Percentiles rank a stretch among this genome's conserved stretches.
These are phyloP conservation scores for Amphimedon queenslandica DNA, from an alignment of 37 sponge, comb jelly and placozoan genomes.

Conservation along the genomic window DNA sequence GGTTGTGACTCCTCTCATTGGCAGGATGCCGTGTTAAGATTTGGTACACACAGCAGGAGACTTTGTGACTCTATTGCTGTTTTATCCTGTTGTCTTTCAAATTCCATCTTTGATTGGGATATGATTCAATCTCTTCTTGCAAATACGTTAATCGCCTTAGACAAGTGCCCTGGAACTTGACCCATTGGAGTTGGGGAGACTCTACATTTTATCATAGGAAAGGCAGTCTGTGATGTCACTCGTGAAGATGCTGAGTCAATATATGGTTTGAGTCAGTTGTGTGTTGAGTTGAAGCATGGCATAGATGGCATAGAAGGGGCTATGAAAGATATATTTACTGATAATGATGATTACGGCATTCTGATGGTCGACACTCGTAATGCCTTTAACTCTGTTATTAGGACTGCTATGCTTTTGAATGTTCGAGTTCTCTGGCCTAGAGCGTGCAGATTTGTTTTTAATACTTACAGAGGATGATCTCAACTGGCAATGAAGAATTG, in stretches of 20 bases:
- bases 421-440: too few relatives aligned
- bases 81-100: background rate
- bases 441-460: background rate
- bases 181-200: background rate
- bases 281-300: background rate
- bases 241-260: background rate
- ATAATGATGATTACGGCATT: background rate
- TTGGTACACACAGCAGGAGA: background rate
- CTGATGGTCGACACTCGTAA: background rate
- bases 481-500: too few relatives aligned
- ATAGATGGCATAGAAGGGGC: background rate
- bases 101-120: background rate
- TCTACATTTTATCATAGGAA: background rate
- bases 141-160: background rate
- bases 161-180: background rate
- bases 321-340: background rate
- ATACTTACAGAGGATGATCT: too few relatives aligned
- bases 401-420: too few relatives aligned
- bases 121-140: background rate
- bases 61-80: background rate
- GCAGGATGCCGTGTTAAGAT: too few relatives aligned
- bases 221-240: background rate
- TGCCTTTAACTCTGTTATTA: too few relatives aligned
- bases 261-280: background rate
- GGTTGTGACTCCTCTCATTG: too few relatives aligned